Base-by-base conservation (phyloP, 1,140 invertebrate genomes). In the Aphelenchoides avenae region DNA sequence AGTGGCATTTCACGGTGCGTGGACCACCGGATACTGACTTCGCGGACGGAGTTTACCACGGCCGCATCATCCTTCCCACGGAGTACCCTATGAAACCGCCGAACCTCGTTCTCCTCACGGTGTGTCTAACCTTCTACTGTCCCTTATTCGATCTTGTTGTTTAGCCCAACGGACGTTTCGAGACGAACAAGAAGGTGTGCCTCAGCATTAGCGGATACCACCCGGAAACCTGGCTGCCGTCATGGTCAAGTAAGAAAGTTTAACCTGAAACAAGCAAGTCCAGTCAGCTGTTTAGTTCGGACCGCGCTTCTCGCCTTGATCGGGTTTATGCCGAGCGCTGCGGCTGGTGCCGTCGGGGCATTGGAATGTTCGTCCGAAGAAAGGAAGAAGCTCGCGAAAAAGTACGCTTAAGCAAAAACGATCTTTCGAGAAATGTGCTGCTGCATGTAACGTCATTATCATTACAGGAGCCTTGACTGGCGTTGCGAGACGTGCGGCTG, bases 31-130 rank as follows among this genome's bases (percentile, higher is more conserved):
- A 71, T 36, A 64, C 54, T 22, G 61, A 43, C 47, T 72, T 55
- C 77, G 73, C 78, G 30, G 70, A 73, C 7, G 82, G 82, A 11
- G 73, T 83, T 29, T 83, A 81, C 70, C 82, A 83, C 67, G 82
- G 82, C 5, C 82, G 91, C 64, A 94, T 96, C 76, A 80, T 92
- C 47, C 80, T 96, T 49, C 84, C 84, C 0, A 84, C 87, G 26
- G 90, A 96, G 68, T 96, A 96, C 80, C 92, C 92, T 3, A 93
- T 95, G 91, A 92, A 94, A 81, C 92, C 92, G 50, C 92, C 91
- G 4, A 89, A 89, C 77, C 91, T 96, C 63, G 91, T 95, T 66
- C 78, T 95, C 51, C 78, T 95, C 18, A 95, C 91, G 18, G 88
- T 89, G 81, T 82, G 80, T 75, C 43, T 34, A 27, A 22, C 51